A percentile compares a stretch with the other conserved stretches of the same genome.
phyloP scores from a whole-genome alignment of 2,797 vertebrate species.

The Scomberomorus guttatus region DNA sequence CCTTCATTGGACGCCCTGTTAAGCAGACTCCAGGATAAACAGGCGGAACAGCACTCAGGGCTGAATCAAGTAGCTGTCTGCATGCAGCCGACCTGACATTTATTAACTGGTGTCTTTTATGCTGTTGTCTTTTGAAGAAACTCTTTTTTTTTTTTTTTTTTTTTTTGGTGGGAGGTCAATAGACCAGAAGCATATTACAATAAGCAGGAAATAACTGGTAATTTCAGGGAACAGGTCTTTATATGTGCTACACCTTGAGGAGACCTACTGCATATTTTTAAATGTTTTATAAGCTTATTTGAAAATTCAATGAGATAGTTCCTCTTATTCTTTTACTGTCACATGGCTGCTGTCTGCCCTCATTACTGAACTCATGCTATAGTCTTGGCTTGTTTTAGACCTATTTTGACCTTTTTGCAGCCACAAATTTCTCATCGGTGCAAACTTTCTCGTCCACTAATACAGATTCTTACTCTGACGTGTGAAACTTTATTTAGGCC shows the following conservation, averaged over 20 bases:
- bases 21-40: not conserved
- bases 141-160: conserved; percentile 6
- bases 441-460: not conserved
- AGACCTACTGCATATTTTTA: not conserved
- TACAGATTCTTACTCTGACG: not conserved
- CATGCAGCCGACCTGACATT: conserved; percentile 33
- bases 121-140: conserved; percentile 1
- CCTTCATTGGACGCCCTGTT: conserved; percentile 1
- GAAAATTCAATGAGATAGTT: not conserved
- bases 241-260: not conserved
- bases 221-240: not conserved
- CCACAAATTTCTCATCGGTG: not conserved
- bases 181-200: conserved; percentile 5
- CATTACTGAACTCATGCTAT: not conserved
- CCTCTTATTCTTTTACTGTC: not conserved
- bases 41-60: not conserved
- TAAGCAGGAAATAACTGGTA: conserved; percentile 5
- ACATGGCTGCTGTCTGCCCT: not conserved
- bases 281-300: not conserved
- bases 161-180: conserved; percentile 11
- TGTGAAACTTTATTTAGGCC: conserved; percentile 12
- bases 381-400: not conserved
- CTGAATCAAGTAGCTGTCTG: conserved; percentile 19
- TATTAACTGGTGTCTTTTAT: conserved; percentile 5
- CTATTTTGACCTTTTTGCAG: conserved; percentile 1